A percentile compares a stretch with the other conserved stretches of the same genome.
phyloP scores from a whole-genome alignment of 2,888 invertebrate genomes.

The Melanostoma mellinum region DNA sequence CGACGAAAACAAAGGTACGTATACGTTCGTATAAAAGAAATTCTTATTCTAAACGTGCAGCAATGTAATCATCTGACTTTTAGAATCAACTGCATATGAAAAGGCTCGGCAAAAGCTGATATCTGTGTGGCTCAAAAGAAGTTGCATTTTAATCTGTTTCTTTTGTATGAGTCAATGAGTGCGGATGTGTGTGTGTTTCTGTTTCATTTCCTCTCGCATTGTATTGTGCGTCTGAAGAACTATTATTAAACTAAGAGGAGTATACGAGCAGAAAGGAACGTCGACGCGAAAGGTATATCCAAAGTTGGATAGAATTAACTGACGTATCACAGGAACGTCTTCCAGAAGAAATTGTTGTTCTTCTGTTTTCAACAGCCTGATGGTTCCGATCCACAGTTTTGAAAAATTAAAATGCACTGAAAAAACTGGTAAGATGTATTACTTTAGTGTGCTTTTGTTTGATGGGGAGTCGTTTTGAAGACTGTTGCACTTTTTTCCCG shows the following conservation, averaged over 20 bases:
- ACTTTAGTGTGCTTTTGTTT: neutral
- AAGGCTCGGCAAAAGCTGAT: constrained; percentile 6
- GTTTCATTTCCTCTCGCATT: constrained; percentile 16
- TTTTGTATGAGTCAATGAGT: constrained; percentile 8
- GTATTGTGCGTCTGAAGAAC: constrained; percentile 17
- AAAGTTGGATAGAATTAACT: constrained; percentile 32
- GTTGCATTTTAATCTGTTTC: constrained; percentile 46
- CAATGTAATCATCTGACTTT: constrained; percentile 14
- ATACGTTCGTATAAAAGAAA: constrained; percentile 30
- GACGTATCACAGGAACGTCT: constrained; percentile 30
- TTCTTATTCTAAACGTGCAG: constrained; percentile 44
- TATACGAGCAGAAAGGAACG: constrained; percentile 20
- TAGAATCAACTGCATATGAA: neutral
- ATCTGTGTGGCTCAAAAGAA: constrained; percentile 19
- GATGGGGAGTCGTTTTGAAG: too few species aligned
- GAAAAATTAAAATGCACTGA: neutral
- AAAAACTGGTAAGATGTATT: neutral
- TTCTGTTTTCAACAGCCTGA: constrained; percentile 6
- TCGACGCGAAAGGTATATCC: constrained; percentile 11
- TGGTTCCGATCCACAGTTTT: constrained; percentile 5
- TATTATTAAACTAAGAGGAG: constrained; percentile 37
- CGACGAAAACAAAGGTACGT: neutral
- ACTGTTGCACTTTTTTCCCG: too few species aligned
- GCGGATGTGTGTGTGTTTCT: neutral
- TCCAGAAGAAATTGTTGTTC: constrained; percentile 22